Conservation (phyloP, 2,888 invertebrate species). For the Linnaemya vulpina region DNA sequence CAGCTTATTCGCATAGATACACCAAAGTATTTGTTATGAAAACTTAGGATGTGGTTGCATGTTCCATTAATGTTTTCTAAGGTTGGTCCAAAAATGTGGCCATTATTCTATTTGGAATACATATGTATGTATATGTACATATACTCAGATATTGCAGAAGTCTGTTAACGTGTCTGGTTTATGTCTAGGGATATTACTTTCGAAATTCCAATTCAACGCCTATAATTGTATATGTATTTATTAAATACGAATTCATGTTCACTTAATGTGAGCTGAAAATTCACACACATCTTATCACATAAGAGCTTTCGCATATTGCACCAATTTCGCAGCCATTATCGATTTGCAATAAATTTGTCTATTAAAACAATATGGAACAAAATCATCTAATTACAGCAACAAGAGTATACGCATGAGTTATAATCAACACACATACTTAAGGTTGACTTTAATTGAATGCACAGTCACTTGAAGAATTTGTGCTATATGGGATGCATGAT, state of each 20-base stretch:
- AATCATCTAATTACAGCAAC: not conserved
- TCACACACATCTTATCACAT: not conserved
- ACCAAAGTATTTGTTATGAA: no score
- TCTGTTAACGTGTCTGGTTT: no score
- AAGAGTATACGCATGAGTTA: not conserved
- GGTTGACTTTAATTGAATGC: constrained; percentile 43
- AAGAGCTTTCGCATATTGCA: not conserved
- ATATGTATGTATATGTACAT: no score
- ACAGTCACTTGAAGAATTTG: constrained; percentile 43
- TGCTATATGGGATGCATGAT: constrained; percentile 31
- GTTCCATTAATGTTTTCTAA: no score
- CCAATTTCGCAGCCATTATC: constrained; percentile 26
- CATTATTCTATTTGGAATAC: no score
- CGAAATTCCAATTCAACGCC: no score
- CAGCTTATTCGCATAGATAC: no score
- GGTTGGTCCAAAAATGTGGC: no score
- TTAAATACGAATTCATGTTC: not conserved
- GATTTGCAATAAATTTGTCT: constrained; percentile 39
- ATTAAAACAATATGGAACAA: constrained; percentile 40
- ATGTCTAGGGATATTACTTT: not conserved
- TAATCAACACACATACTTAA: constrained; percentile 24
- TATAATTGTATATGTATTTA: not conserved
- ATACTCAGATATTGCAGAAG: no score
- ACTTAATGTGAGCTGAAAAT: not conserved
- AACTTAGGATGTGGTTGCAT: no score